Conservation (phyloP, 2,797 vertebrate species). For the Myotis myotis region DNA sequence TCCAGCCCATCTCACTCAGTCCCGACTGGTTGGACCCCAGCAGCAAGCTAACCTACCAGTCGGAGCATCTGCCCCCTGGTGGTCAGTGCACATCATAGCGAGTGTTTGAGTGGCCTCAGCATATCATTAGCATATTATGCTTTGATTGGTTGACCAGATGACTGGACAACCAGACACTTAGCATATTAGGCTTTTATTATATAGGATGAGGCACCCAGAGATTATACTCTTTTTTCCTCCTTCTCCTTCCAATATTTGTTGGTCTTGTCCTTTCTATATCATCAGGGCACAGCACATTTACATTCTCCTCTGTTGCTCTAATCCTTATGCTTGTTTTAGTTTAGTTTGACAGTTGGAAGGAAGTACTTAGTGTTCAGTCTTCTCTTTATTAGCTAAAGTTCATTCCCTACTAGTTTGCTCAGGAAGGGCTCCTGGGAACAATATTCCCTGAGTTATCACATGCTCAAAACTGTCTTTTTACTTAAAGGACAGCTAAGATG, state of each 20-base stretch:
- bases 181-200: too few species aligned
- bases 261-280: not conserved
- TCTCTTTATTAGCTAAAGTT: slow-evolving; percentile 19
- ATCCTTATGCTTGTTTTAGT: not conserved
- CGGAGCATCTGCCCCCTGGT: too few species aligned
- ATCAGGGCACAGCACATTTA: not conserved
- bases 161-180: too few species aligned
- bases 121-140: too few species aligned
- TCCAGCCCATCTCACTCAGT: too few species aligned
- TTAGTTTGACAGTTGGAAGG: not conserved
- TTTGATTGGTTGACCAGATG: too few species aligned
- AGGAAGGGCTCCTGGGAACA: slow-evolving; percentile 54
- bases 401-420: slow-evolving; percentile 21
- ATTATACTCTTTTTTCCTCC: not conserved
- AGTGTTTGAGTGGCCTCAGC: too few species aligned
- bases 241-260: not conserved
- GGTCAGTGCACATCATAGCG: too few species aligned
- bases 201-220: too few species aligned
- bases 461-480: slow-evolving; percentile 35
- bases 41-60: too few species aligned
- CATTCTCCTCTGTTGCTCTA: not conserved
- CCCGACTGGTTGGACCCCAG: too few species aligned
- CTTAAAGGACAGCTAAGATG: not conserved
- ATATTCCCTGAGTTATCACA: slow-evolving; percentile 13
- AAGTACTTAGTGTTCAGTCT: not conserved